Evolutionary conservation across 2,888 invertebrate genomes (phyloP).

Genomic region (Mamestra brassicae): DNA sequence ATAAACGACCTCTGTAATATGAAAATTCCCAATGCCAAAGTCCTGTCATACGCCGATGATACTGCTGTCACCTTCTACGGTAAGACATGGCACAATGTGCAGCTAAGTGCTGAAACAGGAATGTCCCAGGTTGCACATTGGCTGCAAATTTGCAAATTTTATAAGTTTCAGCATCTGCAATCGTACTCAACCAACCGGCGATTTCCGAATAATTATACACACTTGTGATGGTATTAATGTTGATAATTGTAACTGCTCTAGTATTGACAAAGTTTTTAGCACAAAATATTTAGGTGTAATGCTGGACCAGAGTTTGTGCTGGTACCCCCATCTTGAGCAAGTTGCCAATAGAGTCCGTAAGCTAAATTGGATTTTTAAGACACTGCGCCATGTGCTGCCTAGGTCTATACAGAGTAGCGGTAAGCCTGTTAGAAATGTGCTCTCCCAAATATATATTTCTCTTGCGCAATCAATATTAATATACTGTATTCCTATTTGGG

Average conservation of each 20-base stretch:
- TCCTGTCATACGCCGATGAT: slow-evolving; percentile 2
- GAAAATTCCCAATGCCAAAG: slow-evolving; percentile 2
- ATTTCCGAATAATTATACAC: background rate
- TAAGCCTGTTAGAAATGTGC: background rate
- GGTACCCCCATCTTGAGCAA: slow-evolving; percentile 1
- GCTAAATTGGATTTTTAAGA: slow-evolving; percentile 8
- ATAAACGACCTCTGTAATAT: background rate
- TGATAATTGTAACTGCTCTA: slow-evolving; percentile 8
- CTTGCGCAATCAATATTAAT: slow-evolving; percentile 3
- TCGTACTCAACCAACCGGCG: slow-evolving; percentile 5
- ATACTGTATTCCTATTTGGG: slow-evolving; percentile 15
- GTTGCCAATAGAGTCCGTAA: background rate
- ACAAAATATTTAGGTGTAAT: slow-evolving; percentile 6
- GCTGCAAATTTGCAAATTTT: slow-evolving; percentile 2
- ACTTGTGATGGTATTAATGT: slow-evolving; percentile 4
- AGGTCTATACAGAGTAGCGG: background rate
- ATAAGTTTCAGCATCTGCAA: slow-evolving; percentile 7
- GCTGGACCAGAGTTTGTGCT: slow-evolving; percentile 3
- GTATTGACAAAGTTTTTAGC: slow-evolving; percentile 12
- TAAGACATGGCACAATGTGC: background rate
- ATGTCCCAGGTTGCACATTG: slow-evolving; percentile 3
- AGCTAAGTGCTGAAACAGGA: background rate
- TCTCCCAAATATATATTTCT: background rate
- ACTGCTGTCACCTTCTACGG: background rate
- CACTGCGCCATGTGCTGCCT: background rate